Evolutionary conservation across 2,797 vertebrate species (phyloP), one percentile per base, ranked within the genome.

Genomic region (Hoplostethus mediterraneus): DNA sequence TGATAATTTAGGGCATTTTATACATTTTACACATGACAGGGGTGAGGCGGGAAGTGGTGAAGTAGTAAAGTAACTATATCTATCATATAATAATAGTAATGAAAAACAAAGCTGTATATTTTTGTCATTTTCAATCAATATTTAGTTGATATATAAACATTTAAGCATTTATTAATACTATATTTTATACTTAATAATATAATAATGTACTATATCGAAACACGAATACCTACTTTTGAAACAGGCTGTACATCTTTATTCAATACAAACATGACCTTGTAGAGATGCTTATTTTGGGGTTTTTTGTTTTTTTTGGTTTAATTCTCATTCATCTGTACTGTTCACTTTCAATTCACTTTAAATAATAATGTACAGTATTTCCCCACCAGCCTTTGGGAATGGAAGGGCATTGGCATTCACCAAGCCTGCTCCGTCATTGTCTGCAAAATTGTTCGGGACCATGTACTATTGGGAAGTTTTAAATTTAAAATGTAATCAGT

Each of bases 401-500:
- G 68, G 63, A 74, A 71, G 60, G 80, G 77, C 74, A 71, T 78
- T 87, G 80, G 76, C 77, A 86, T 88, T 87, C 77, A 57, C 3
- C 28, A 28, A 28, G 28, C 28, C 28, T 28, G 28, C 28, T 28
- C 28, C 28, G 28, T 28, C 28, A 28, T 28, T 28, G 28, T 28
- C 28, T 28, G 28, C 62, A 47, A 68, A 75, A 59, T 70, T 71
- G 75, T 79, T 87, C 77, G 42, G 75, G 75, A 81, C 75, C 70
- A 70, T 83, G 87, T 77, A 73, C 73, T 54, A 45, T 81, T 62
- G 72, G 81, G 81, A 90, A 82, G 82, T 93, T 93, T 92, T 89
- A 94, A 81, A 94, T 94, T 93, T 94, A 92, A 94, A 94, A 95
- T 93, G 93, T 80, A 95, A 95, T 95, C 94, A 94, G 91, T 84